phyloP scores from a whole-genome alignment of 2,888 invertebrate species.

The Globia sparganii region DNA sequence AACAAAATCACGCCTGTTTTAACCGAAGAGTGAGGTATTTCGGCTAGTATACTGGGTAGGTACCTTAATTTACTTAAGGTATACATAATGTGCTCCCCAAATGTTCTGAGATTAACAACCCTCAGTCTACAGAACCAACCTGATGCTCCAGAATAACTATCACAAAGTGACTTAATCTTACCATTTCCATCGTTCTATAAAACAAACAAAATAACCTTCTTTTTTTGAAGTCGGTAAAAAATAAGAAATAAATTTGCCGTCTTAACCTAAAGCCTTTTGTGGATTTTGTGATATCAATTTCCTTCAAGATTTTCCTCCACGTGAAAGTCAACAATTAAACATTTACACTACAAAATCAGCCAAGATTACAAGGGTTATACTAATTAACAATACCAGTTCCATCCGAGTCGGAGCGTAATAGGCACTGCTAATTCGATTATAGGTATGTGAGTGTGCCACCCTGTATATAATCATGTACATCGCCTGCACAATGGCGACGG shows the following conservation, averaged over 20 bases:
- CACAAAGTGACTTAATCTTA: neutral
- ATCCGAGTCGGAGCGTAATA: conserved; percentile 62
- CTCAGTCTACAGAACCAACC: neutral
- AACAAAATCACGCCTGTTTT: neutral
- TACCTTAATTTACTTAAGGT: neutral
- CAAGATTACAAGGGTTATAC: conserved; percentile 62
- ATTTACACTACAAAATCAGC: conserved; percentile 30
- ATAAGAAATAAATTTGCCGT: neutral
- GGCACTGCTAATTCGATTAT: conserved; percentile 74
- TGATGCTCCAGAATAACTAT: too few relatives aligned
- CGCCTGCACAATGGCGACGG: conserved; percentile 62
- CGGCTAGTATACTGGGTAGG: neutral
- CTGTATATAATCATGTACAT: conserved; percentile 60
- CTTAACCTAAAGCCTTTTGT: neutral
- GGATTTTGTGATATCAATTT: neutral
- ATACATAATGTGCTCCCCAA: neutral
- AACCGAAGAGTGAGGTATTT: too few relatives aligned
- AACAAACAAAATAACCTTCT: too few relatives aligned
- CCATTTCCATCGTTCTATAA: neutral
- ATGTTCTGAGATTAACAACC: neutral
- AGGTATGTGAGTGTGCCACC: conserved; percentile 58
- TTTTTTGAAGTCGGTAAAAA: too few relatives aligned
- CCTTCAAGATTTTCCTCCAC: conserved; percentile 21
- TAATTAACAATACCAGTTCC: conserved; percentile 73
- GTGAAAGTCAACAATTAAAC: conserved; percentile 7